These are phyloP conservation scores for Oceanodroma tethys DNA, from an alignment of 2,113 vertebrate species.

Conservation along the genomic window DNA sequence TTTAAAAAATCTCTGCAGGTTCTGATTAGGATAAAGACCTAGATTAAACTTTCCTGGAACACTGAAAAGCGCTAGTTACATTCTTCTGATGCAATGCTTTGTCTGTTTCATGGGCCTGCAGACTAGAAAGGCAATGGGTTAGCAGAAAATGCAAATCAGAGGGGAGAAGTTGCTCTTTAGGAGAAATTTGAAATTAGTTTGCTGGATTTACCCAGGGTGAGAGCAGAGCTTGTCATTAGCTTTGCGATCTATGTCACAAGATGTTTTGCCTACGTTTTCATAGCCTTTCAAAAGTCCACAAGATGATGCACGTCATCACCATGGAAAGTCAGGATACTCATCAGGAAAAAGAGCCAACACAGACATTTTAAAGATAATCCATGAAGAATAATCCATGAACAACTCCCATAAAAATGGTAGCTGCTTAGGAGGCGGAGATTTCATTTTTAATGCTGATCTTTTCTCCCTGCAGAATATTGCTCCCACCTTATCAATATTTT, in stretches of 20 bases:
- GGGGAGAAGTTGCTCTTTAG: not conserved
- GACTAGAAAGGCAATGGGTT: not conserved
- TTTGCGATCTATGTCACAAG: not conserved
- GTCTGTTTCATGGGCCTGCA: not conserved
- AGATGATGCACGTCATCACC: not conserved
- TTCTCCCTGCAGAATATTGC: not conserved
- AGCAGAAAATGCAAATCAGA: not conserved
- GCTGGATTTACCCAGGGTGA: not conserved
- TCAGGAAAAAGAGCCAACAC: not conserved
- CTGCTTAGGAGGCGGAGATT: not conserved
- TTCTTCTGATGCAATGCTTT: not conserved
- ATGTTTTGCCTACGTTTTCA: not conserved
- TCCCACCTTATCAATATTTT: constrained; percentile 56
- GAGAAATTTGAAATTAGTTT: not conserved
- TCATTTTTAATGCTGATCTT: not conserved
- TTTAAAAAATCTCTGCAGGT: not conserved
- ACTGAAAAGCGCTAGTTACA: not conserved
- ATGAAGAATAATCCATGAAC: not conserved
- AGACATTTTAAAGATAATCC: not conserved
- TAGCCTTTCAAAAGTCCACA: not conserved
- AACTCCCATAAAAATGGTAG: not conserved
- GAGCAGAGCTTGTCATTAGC: not conserved
- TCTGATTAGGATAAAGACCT: not conserved
- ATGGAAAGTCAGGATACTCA: not conserved
- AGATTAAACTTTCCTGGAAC: not conserved